A percentile compares a stretch with the other conserved stretches of the same genome.
These are phyloP conservation scores for Athetis lepigone DNA, from an alignment of 2,888 invertebrate genomes.

Conservation along the genomic window DNA sequence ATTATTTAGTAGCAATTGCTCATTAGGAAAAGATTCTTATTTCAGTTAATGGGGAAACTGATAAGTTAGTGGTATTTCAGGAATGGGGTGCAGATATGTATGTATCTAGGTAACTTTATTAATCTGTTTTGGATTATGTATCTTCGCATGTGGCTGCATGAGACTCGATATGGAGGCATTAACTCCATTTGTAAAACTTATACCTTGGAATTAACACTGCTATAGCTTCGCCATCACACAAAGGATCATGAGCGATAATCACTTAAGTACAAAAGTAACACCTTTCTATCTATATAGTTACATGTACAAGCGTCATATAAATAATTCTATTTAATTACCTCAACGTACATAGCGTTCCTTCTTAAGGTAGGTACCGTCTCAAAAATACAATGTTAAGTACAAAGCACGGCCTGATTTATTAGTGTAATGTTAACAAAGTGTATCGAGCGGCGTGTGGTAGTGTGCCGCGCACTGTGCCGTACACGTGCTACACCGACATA, in stretches of 20 bases:
- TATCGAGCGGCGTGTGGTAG: slow-evolving; percentile 62
- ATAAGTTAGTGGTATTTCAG: slow-evolving; percentile 38
- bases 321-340: slow-evolving; percentile 46
- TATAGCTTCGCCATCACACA: slow-evolving; percentile 52
- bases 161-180: slow-evolving; percentile 26
- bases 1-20: slow-evolving; percentile 50
- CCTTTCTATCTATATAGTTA: slow-evolving; percentile 30
- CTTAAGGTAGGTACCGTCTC: slow-evolving; percentile 35
- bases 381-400: slow-evolving; percentile 58
- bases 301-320: slow-evolving; percentile 36
- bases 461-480: slow-evolving; percentile 66
- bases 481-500: slow-evolving; percentile 75
- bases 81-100: slow-evolving; percentile 10
- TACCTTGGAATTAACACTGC: slow-evolving; percentile 52
- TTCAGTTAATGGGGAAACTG: slow-evolving; percentile 45
- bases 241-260: slow-evolving; percentile 54
- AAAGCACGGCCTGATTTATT: slow-evolving; percentile 61
- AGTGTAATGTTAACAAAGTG: slow-evolving; percentile 68
- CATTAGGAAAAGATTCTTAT: slow-evolving; percentile 44
- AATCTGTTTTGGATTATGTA: not conserved
- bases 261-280: slow-evolving; percentile 50
- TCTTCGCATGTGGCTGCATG: not conserved
- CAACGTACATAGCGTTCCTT: slow-evolving; percentile 35
- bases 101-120: slow-evolving; percentile 1
- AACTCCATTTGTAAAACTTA: slow-evolving; percentile 49